These are phyloP conservation scores for Equus przewalskii DNA, from an alignment of 2,113 vertebrate species.

Conservation along the genomic window DNA sequence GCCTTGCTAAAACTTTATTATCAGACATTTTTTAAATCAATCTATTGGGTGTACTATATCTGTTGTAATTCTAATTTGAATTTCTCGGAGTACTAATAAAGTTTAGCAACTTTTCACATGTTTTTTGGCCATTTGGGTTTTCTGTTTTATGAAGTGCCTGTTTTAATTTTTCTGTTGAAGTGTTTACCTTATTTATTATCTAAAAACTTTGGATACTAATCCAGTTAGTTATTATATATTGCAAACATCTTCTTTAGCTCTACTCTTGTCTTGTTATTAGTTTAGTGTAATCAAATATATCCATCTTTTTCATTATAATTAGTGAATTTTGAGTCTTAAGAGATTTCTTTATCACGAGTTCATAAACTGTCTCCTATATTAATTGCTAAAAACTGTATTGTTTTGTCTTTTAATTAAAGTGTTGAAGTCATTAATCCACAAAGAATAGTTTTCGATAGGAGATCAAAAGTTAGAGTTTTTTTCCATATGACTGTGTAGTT, in stretches of 20 bases:
- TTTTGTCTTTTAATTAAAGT: background rate
- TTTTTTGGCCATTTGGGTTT: background rate
- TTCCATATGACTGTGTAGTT: no score
- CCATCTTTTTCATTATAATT: background rate
- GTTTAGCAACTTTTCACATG: background rate
- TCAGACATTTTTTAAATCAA: background rate
- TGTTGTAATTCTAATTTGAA: background rate
- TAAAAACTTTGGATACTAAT: background rate
- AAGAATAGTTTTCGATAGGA: background rate
- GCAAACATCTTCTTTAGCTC: background rate
- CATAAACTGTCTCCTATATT: background rate
- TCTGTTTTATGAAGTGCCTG: background rate
- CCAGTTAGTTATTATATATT: background rate
- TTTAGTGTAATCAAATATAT: background rate
- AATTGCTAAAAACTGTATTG: background rate
- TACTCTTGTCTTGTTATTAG: background rate
- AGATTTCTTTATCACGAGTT: background rate
- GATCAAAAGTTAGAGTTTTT: background rate
- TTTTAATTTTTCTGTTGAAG: background rate
- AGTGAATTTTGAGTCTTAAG: background rate
- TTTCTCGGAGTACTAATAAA: background rate
- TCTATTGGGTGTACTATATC: background rate
- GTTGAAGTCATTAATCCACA: background rate
- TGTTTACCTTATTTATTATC: background rate
- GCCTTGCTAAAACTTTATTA: background rate